Evolutionary conservation across 2,797 vertebrate genomes (phyloP).

Genomic region (Semaprochilodus insignis): DNA sequence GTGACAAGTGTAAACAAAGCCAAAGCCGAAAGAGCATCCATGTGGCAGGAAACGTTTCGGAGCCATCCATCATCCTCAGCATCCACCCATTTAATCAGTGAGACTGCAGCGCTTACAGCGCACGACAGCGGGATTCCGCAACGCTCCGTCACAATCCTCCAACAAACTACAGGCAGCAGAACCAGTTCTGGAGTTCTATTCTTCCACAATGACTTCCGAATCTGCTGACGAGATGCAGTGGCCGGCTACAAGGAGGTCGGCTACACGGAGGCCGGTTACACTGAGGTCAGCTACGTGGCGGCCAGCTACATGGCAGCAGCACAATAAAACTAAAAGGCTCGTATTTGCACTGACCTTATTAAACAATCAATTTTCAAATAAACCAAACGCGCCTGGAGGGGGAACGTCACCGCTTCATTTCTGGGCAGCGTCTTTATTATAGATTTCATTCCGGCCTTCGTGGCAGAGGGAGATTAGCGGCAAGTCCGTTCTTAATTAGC

Average conservation of each 20-base stretch:
- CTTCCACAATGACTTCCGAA: neutral
- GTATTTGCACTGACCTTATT: constrained; percentile 47
- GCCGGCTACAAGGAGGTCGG: neutral
- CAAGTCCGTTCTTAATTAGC: constrained; percentile 61
- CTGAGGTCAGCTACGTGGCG: too few species aligned
- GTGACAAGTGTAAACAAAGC: constrained; percentile 6
- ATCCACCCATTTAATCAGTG: neutral
- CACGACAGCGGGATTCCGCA: neutral
- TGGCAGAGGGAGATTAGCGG: constrained; percentile 64
- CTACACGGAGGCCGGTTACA: neutral
- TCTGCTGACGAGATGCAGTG: neutral
- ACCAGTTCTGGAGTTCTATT: neutral
- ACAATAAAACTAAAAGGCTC: neutral
- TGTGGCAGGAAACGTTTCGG: neutral
- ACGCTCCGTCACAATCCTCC: neutral
- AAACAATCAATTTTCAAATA: constrained; percentile 47
- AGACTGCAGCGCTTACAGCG: constrained; percentile 8
- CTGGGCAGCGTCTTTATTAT: constrained; percentile 63
- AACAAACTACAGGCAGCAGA: neutral
- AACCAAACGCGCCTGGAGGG: constrained; percentile 62
- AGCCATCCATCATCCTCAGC: neutral
- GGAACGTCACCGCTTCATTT: constrained; percentile 50
- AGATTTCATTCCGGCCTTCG: constrained; percentile 61
- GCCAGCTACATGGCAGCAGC: neutral
- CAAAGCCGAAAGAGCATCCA: neutral